Evolutionary conservation across 2,113 vertebrate species (phyloP), one percentile per base, ranked within the genome.

Genomic region (Aldabrachelys gigantea): DNA sequence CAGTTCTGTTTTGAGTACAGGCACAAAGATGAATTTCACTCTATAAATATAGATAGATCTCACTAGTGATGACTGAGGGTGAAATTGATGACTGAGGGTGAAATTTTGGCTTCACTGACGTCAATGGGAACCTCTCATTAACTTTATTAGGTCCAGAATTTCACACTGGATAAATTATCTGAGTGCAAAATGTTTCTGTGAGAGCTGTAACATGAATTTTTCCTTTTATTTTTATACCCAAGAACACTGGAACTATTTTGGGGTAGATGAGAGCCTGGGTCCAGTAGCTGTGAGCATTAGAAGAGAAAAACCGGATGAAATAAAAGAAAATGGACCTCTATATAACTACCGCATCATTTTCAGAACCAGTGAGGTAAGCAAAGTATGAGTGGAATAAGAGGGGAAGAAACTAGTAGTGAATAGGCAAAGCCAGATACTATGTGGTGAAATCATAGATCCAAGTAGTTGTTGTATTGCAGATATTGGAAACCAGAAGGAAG

Each of bases 181-280:
- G 16, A 90, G 31, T 6, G 4, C 86, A 65, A 89, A 89, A 89
- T 93, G 2, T 54, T 75, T 8, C 56, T 76, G 2, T 50, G 5
- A 56, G 79, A 87, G 10, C 54, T 72, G 7, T 76, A 91, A 90
- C 52, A 47, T 3, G 2, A 21, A 50, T 0, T 79, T 27, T 53
- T 17, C 4, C 41, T 52, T 19, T 19, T 38, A 8, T 31, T 53
- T 53, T 86, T 89, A 19, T 84, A 78, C 62, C 54, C 88, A 98
- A 99, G 99, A 99, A 96, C 99, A 99, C 97, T 99, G 99, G 99
- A 99, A 99, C 98, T 99, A 99, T 97, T 99, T 99, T 98, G 99
- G 99, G 82, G 98, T 99, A 21, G 99, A 99, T 91, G 99, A 99
- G 93, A 98, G 98, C 47, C 97, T 99, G 82, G 99, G 99, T 90